Evolutionary conservation across 2,113 vertebrate species (phyloP), one percentile per base, ranked within the genome.

Genomic region (Anoplopoma fimbria): DNA sequence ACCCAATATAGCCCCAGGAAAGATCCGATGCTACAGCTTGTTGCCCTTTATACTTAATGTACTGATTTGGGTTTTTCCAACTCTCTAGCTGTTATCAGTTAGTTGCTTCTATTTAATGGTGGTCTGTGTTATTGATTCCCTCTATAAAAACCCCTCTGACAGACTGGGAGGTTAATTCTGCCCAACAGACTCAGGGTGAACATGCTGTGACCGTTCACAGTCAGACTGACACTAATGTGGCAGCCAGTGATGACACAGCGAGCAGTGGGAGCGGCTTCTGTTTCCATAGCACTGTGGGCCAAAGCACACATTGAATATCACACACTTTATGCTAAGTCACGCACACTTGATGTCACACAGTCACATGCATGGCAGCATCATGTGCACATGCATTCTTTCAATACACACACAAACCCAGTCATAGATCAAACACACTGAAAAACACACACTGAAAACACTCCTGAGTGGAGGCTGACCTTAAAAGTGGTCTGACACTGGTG

Each of bases 161-260:
- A 57, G 78, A 79, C 71, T 49, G 29, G 47, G 68, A 86, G 74
- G 87, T 81, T 83, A 82, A 84, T 88, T 87, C 72, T 38, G 4
- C 49, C 70, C 55, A 71, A 68, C 9, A 14, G 67, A 79, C 12
- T 33, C 77, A 36, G 77, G 70, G 86, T 77, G 74, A 85, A 81
- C 91, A 82, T 25, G 82, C 90, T 93, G 89, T 57, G 90, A 76
- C 61, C 21, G 33, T 15, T 85, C 83, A 68, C 63, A 86, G 71
- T 81, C 86, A 61, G 69, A 75, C 75, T 84, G 86, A 90, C 83
- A 64, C 86, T 89, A 91, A 87, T 89, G 89, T 70, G 55, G 19
- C 76, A 72, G 65, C 67, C 70, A 70, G 63, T 51, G 81, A 77
- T 73, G 77, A 79, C 83, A 62, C 88, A 87, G 80, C 86, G 31